Evolutionary conservation across 2,888 invertebrate species (phyloP).

Genomic region (Drosophila testacea): DNA sequence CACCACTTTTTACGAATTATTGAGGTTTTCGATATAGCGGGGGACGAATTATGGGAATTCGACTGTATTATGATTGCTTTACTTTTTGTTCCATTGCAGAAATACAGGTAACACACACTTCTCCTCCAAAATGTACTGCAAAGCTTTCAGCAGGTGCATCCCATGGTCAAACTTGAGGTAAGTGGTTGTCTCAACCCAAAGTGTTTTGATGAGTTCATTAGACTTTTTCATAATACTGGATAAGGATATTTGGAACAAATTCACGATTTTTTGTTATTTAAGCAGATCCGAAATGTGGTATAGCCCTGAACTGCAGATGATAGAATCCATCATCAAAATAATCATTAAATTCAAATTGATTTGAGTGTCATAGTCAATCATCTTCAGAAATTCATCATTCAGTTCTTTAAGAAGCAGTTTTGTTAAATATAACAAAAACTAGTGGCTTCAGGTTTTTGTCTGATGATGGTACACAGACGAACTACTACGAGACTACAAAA

Average conservation of each 20-base stretch:
- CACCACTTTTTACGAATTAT: no score
- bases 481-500: background rate
- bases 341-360: background rate
- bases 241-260: background rate
- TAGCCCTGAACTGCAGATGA: constrained; percentile 27
- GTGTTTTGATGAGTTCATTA: background rate
- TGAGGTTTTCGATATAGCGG: no score
- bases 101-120: background rate
- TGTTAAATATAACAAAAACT: background rate
- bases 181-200: background rate
- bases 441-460: background rate
- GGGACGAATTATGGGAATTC: background rate
- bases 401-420: background rate
- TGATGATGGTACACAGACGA: constrained; percentile 7
- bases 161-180: background rate
- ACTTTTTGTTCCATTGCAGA: background rate
- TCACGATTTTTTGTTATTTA: background rate
- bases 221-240: background rate
- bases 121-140: no score
- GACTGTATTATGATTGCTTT: background rate
- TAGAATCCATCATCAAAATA: background rate
- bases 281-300: background rate
- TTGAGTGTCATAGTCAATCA: constrained; percentile 44
- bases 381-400: constrained; percentile 58
- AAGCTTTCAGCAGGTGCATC: background rate